phyloP scores from a whole-genome alignment of 2,113 vertebrate species.

The Chloropsis hardwickii region DNA sequence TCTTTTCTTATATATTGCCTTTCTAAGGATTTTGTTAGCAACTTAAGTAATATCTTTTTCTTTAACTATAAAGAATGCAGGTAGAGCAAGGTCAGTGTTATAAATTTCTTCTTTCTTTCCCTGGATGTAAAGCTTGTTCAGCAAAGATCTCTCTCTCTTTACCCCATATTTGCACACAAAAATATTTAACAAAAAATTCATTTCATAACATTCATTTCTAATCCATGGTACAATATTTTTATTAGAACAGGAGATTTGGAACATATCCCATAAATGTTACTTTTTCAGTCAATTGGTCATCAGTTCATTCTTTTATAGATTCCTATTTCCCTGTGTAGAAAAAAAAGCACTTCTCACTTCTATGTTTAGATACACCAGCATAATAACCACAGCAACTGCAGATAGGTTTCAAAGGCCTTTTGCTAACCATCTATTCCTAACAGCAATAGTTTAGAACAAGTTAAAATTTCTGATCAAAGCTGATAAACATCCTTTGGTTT shows the following conservation, averaged over 20 bases:
- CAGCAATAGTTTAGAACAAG: neutral
- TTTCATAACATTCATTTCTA: neutral
- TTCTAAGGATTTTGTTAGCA: neutral
- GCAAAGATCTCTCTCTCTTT: neutral
- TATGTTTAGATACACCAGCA: neutral
- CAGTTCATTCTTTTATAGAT: neutral
- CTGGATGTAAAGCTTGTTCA: neutral
- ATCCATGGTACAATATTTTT: neutral
- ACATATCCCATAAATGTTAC: neutral
- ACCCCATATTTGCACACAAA: neutral
- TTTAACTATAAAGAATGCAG: neutral
- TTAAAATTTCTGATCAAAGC: neutral
- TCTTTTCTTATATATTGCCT: neutral
- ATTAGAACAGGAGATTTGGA: neutral
- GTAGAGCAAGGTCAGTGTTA: neutral
- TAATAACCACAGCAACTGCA: neutral
- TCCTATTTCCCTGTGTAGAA: neutral
- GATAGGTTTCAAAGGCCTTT: neutral
- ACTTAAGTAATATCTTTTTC: neutral
- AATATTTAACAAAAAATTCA: neutral
- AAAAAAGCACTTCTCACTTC: neutral
- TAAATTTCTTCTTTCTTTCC: neutral
- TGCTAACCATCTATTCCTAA: neutral
- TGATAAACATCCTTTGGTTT: neutral
- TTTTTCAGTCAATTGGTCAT: neutral